Percentiles rank a stretch among this genome's conserved stretches.
These are phyloP conservation scores for Oxygymnocypris stewartii DNA, from an alignment of 2,113 vertebrate genomes.

Conservation along the genomic window DNA sequence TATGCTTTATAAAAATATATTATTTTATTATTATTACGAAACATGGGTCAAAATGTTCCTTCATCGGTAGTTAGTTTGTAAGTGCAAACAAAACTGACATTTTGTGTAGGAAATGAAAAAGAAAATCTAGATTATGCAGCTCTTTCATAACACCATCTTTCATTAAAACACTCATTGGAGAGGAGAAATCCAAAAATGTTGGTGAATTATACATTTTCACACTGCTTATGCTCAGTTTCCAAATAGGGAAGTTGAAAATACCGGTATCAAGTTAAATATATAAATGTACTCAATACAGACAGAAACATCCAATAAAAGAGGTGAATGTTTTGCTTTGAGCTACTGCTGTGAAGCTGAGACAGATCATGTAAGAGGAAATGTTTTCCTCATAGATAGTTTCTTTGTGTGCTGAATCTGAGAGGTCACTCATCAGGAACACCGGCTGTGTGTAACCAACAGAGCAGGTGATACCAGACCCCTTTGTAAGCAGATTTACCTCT, in stretches of 20 bases:
- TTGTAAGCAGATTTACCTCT: conserved; percentile 19
- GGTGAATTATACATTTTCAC: background rate
- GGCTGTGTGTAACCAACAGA: background rate
- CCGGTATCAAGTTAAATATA: background rate
- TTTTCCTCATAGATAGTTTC: background rate
- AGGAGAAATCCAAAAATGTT: background rate
- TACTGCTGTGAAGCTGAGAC: background rate
- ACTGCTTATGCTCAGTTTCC: background rate
- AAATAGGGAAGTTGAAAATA: background rate
- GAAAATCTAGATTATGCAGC: background rate
- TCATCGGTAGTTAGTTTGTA: background rate
- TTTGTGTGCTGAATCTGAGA: background rate
- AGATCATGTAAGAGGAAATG: background rate
- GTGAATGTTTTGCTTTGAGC: background rate
- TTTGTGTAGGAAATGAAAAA: background rate
- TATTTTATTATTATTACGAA: background rate
- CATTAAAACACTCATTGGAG: background rate
- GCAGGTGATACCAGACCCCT: conserved; percentile 11
- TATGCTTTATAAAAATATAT: background rate
- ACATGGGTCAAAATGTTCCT: background rate
- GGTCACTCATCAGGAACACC: background rate
- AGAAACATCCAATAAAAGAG: background rate
- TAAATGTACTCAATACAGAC: no score
- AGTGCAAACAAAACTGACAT: background rate
- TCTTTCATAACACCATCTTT: background rate